Base-by-base conservation (phyloP, 1,140 invertebrate species). In the Metopolophium dirhodum region DNA sequence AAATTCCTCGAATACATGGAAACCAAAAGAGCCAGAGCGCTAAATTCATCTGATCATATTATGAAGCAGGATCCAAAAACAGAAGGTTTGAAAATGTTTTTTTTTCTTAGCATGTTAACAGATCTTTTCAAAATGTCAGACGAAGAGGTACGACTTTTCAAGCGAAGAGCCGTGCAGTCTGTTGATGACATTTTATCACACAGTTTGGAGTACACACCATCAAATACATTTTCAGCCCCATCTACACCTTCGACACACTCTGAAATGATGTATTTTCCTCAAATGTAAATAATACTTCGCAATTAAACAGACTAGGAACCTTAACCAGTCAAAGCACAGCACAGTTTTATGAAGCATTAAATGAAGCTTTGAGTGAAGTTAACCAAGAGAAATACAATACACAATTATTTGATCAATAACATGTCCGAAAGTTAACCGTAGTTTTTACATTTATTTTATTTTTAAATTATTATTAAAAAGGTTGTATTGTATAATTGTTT, bases 51-150 rank as follows among this genome's bases (percentile, higher is more conserved):
- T 20, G 35, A 37, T 35, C n/a, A 83, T 20, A 37, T 22, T 20
- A 37, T 22, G 4, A 37, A 37, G 7, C n/a, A 1, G 35, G 35
- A 83, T 83, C 7, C 82, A 37, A 83, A 83, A 83, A 37, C 35
- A 83, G 82, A 83, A 83, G n/a, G n/a, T 83, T 83, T 83, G 35
- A 37, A 83, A 83, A 37, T 83, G n/a, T 83, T 83, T 83, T 83
- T 83, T 83, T 20, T 83, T 20, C 35, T 37, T 83, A 83, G 82
- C 35, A 83, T 83, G 82, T 6, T 85, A 26, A 22, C 37, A n/a
- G 83, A 85, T 85, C 37, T 85, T 85, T 9, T 85, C 8, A 45
- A 85, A 85, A 85, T 45, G 83, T 85, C 83, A n/a, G 83, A 85
- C 23, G 83, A 85, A 45, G 83, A 23, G 26, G 37, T 45, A 85